Percentiles rank a stretch among this genome's conserved stretches.
phyloP scores from a whole-genome alignment of 2,113 vertebrate species.

The Tetrax tetrax region DNA sequence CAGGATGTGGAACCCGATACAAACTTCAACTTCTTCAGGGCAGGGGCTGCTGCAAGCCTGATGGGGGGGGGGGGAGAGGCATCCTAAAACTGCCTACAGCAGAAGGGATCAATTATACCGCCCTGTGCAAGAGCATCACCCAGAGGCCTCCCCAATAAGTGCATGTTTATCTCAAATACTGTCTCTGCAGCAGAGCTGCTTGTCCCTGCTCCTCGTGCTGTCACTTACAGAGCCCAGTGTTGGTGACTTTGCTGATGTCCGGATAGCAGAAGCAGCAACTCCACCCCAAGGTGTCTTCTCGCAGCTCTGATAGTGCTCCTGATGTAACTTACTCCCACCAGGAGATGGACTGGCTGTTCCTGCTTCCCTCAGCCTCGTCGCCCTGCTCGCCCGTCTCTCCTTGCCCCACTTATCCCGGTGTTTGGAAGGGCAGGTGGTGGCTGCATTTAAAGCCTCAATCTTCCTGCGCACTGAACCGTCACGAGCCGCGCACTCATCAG shows the following conservation, averaged over 20 bases:
- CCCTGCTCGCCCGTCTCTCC: accelerated
- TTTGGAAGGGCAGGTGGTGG: not conserved
- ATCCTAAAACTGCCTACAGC: not conserved
- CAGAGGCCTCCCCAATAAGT: constrained; percentile 33
- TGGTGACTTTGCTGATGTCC: accelerated
- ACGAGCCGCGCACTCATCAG: not conserved
- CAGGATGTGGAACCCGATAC: not conserved
- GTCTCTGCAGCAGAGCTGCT: not conserved
- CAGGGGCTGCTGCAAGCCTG: not conserved
- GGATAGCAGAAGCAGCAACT: accelerated
- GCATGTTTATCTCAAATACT: not conserved
- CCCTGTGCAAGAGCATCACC: constrained; percentile 62
- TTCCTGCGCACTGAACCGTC: constrained; percentile 33
- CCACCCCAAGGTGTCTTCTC: accelerated
- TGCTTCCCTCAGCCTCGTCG: not conserved
- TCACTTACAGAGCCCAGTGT: not conserved
- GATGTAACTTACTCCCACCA: not conserved
- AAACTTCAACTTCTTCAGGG: not conserved
- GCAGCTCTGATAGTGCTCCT: not conserved
- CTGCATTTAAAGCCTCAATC: constrained; percentile 48
- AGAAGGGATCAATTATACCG: not conserved
- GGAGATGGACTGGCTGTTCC: not conserved
- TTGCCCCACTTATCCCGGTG: not conserved
- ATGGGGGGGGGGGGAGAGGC: not conserved
- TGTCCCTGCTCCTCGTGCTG: not conserved